Conservation (phyloP, 2,113 vertebrate genomes). For the Tragulus kanchil region DNA sequence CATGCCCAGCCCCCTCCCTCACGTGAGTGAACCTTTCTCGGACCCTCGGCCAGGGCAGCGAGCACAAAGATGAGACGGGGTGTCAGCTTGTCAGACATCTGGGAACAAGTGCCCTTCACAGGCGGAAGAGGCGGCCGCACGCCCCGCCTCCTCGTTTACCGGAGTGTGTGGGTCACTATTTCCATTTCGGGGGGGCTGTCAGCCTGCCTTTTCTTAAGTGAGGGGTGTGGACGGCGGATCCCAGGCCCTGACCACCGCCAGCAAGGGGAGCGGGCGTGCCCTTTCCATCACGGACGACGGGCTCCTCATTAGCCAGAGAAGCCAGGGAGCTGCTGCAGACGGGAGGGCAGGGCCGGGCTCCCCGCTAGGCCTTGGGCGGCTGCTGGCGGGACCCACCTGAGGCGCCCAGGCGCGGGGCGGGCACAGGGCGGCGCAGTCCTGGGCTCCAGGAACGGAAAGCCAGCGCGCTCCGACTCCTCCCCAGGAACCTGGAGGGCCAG, state of each 20-base stretch:
- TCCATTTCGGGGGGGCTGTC: slow-evolving; percentile 47
- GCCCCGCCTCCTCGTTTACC: background rate
- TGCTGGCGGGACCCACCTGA: background rate
- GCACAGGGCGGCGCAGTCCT: background rate
- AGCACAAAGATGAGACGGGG: fast-evolving
- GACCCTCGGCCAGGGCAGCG: fast-evolving
- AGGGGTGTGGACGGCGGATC: background rate
- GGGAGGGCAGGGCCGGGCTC: background rate
- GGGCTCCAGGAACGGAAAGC: background rate
- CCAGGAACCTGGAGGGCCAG: fast-evolving
- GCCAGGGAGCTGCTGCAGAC: background rate
- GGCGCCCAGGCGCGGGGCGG: fast-evolving
- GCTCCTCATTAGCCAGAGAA: background rate
- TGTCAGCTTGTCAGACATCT: background rate
- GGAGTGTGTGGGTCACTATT: background rate
- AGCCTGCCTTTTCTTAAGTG: slow-evolving; percentile 41
- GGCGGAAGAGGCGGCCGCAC: background rate
- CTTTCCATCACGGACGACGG: fast-evolving
- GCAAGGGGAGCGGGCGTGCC: background rate
- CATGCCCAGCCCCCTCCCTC: fast-evolving
- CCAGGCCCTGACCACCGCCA: fast-evolving
- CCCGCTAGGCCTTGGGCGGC: background rate
- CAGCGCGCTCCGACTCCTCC: too few relatives aligned
- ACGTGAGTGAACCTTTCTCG: fast-evolving
- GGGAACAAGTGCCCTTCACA: slow-evolving; percentile 41